Evolutionary conservation across 2,888 invertebrate genomes (phyloP).

Genomic region (Strigamia transsilvanica): DNA sequence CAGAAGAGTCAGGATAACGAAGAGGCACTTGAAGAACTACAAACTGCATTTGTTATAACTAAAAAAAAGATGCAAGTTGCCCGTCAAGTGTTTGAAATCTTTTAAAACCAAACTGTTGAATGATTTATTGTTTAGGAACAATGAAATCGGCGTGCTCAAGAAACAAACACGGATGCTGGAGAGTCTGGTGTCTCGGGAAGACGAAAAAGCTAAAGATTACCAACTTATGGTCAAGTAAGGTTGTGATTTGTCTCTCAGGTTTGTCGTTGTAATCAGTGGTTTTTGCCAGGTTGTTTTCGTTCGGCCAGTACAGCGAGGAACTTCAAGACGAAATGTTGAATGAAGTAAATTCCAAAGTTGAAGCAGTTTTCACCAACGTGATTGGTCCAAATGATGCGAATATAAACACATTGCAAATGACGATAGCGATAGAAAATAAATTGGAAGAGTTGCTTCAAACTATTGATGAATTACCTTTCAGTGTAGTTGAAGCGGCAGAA

Average conservation of each 20-base stretch:
- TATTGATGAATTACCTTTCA: conserved; percentile 28
- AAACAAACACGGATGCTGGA: neutral
- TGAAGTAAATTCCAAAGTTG: conserved; percentile 3
- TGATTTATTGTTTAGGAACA: neutral
- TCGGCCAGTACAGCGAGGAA: conserved; percentile 48
- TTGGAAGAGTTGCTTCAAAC: conserved; percentile 46
- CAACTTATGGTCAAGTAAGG: conserved; percentile 4
- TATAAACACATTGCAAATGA: conserved; percentile 42
- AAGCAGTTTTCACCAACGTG: conserved; percentile 14
- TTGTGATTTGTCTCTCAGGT: neutral
- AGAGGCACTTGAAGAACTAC: conserved; percentile 26
- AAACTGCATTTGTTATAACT: neutral
- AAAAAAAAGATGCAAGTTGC: neutral
- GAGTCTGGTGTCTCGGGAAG: neutral
- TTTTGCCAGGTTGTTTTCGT: conserved; percentile 47
- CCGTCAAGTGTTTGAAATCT: neutral
- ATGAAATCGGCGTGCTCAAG: neutral
- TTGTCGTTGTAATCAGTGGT: neutral
- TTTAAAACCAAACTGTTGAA: neutral
- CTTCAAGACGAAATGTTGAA: conserved; percentile 38
- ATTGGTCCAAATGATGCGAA: conserved; percentile 51
- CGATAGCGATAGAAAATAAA: conserved; percentile 48
- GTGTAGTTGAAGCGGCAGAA: conserved; percentile 13
- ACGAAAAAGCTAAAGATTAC: conserved; percentile 24
- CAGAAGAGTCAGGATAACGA: conserved; percentile 28